These are phyloP conservation scores for Chelonoidis abingdonii DNA, from an alignment of 2,113 vertebrate species.

Conservation along the genomic window DNA sequence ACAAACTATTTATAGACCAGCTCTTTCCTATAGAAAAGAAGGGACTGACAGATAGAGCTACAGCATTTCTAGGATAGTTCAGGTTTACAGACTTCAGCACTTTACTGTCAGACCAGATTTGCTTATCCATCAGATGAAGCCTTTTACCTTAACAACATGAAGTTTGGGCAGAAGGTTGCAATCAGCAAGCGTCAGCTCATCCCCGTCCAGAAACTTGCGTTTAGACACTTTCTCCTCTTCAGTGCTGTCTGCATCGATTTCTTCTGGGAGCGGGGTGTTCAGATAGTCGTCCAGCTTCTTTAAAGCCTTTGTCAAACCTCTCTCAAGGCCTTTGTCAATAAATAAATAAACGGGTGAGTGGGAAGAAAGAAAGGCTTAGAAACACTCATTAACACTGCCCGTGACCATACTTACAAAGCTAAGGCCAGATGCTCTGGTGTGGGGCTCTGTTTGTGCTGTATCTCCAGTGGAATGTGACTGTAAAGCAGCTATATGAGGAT, in stretches of 20 bases:
- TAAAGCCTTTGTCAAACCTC: conserved; percentile 87
- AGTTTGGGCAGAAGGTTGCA: conserved; percentile 99
- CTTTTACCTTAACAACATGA: conserved; percentile 94
- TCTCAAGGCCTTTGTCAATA: conserved; percentile 85
- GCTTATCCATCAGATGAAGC: neutral
- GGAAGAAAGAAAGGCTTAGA: neutral
- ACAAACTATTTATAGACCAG: neutral
- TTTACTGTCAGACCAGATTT: neutral
- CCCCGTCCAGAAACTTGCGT: conserved; percentile 93
- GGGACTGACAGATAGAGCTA: neutral
- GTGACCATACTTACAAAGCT: neutral
- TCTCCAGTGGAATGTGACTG: neutral
- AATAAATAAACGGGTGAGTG: neutral
- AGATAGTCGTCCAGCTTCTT: conserved; percentile 94
- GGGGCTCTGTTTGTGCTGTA: neutral
- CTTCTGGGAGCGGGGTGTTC: conserved; percentile 89
- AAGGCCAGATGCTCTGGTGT: neutral
- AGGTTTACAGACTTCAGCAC: neutral
- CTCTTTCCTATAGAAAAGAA: neutral
- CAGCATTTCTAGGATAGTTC: neutral
- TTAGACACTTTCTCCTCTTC: conserved; percentile 89
- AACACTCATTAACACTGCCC: neutral
- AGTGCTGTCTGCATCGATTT: conserved; percentile 87
- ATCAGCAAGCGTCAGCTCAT: conserved; percentile 94
- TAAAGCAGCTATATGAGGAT: neutral